Evolutionary conservation across 1,140 invertebrate genomes (phyloP).

Genomic region (Saccostrea echinata): DNA sequence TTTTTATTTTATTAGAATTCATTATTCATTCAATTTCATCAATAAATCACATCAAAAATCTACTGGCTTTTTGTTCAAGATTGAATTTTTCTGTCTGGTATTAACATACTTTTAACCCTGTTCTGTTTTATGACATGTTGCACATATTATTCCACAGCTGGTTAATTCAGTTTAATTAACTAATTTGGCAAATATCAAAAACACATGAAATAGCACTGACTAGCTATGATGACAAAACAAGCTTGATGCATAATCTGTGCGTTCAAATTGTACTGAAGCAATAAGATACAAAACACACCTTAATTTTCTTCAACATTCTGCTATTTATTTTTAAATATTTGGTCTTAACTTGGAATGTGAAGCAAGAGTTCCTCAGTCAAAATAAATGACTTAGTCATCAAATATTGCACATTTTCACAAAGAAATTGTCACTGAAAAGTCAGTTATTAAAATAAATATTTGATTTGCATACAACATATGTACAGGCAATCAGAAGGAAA

Average conservation of each 20-base stretch:
- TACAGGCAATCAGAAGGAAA: background rate
- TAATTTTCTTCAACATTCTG: background rate
- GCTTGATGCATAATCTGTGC: background rate
- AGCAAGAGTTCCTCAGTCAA: background rate
- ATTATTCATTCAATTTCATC: background rate
- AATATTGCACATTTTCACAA: slow-evolving; percentile 20
- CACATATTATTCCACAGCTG: background rate
- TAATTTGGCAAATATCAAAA: background rate
- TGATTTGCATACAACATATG: background rate
- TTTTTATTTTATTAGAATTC: background rate
- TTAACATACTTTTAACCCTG: background rate
- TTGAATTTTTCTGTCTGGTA: background rate
- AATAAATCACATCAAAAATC: background rate
- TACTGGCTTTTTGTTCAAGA: background rate
- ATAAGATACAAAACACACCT: background rate
- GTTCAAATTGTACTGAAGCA: background rate
- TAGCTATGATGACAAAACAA: background rate
- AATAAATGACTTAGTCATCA: slow-evolving; percentile 19
- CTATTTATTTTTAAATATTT: background rate
- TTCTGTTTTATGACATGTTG: background rate
- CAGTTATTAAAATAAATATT: background rate
- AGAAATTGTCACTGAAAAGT: background rate
- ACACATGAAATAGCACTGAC: slow-evolving; percentile 10
- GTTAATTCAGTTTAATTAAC: background rate
- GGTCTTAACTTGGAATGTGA: slow-evolving; percentile 4